Base-by-base conservation (phyloP, 2,797 vertebrate species). In the Salmo trutta region DNA sequence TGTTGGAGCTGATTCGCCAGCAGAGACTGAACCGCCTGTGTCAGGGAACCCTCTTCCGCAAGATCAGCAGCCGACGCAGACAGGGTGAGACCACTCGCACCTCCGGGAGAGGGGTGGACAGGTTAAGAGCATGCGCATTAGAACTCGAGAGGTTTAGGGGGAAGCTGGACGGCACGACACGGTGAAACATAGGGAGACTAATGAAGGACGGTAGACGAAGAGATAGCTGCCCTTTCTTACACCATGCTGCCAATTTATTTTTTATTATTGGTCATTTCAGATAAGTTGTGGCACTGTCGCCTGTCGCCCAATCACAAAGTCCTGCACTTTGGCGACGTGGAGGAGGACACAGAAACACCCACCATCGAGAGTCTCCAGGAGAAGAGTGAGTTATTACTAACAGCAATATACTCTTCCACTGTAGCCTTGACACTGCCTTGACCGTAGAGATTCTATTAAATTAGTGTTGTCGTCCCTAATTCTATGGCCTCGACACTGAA, bases 231-330 rank as follows among this genome's bases (percentile, higher is more conserved):
- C 7, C 0, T n/a, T 47, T 47, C 41, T 36, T 83, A 21, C 83
- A 47, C 0, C 0, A 54, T 19, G 29, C 56, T 24, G 31, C n/a
- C 54, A 12, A 41, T 74, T 36, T n/a, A 1, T 33, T 5, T 33
- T 33, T 21, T 71, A 31, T 52, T 52, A 10, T 78, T 73, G 75
- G 73, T 75, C 78, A 64, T 80, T 82, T 54, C 87, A 99, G 98
- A 99, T 89, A 99, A 99, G 84, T 90, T 98, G 78, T 99, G 98
- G 98, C 99, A 96, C 92, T 99, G 98, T 81, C 96, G 98, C 72
- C 88, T 99, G 81, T 98, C 98, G 0, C 97, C 96, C 69, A 99
- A 99, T 90, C 96, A 98, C 93, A 99, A 99, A 89, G 95, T 99
- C 84, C 94, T 99, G 80, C 98, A 99, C 91, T 99, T 97, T 0